Conservation (phyloP, 2,797 vertebrate genomes). For the Melanotaenia parkinsoni region DNA sequence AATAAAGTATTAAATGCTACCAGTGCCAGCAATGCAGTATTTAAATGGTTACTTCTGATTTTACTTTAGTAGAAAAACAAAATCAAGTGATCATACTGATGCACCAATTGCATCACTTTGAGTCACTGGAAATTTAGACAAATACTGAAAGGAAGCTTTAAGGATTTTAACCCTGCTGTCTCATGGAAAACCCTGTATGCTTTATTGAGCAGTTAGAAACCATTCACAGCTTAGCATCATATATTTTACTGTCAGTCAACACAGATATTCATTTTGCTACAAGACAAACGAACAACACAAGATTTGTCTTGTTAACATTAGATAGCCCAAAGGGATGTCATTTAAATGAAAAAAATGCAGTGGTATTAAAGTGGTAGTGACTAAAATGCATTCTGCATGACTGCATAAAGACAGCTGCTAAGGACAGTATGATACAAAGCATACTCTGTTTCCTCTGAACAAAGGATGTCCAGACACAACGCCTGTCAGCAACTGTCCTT, state of each 20-base stretch:
- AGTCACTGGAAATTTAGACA: neutral
- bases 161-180: neutral
- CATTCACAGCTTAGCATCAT: neutral
- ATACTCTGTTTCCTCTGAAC: conserved; percentile 54
- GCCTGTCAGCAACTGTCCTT: conserved; percentile 57
- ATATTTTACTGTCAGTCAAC: neutral
- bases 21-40: neutral
- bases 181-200: neutral
- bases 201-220: neutral
- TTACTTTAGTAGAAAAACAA: neutral
- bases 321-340: conserved; percentile 23
- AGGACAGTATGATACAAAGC: conserved; percentile 38
- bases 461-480: conserved; percentile 60
- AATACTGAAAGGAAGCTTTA: neutral
- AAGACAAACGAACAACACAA: conserved; percentile 20
- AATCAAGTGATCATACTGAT: no score
- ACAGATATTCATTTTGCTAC: conserved; percentile 4
- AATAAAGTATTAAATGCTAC: neutral
- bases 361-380: conserved; percentile 6
- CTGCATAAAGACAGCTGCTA: conserved; percentile 35
- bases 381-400: conserved; percentile 39
- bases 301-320: conserved; percentile 17
- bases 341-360: conserved; percentile 12
- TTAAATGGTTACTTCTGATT: neutral
- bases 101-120: neutral